Evolutionary conservation across 2,113 vertebrate species (phyloP), one percentile per base, ranked within the genome.

Genomic region (Scomber colias): DNA sequence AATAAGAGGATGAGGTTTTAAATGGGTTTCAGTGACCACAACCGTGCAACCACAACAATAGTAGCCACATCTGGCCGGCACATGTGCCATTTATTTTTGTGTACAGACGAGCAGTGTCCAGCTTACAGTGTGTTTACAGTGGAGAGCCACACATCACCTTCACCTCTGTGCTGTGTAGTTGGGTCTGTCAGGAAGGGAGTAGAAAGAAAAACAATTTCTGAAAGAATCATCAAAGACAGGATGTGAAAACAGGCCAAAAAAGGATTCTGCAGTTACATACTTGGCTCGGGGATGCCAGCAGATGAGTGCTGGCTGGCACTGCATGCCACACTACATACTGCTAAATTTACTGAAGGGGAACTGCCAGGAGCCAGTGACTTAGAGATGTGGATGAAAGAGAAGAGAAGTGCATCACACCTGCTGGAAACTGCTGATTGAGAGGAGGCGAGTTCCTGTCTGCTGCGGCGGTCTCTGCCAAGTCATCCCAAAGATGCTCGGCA

Each of bases 41-140:
- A 79, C 56, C 46, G 46, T 65, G 64, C 30, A 80, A 83, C 86
- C 66, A 83, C 84, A 89, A 83, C 75, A 92, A 83, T 86, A 83
- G 77, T 75, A 86, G 62, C 44, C 76, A 90, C 92, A 94, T 95
- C 91, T 95, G 94, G 89, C 19, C 76, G 15, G 79, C 93, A 94
- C 79, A 93, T 93, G 92, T 85, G 79, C 50, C 81, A 79, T 61
- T 50, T 72, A 30, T 56, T 69, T 73, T 81, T 88, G 82, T 87
- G 81, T 89, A 80, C 75, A 79, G 65, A 83, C 83, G 68, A 64
- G 80, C 74, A 63, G 66, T 46, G 27, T 75, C 60, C 70, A 67
- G 65, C 55, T 82, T 44, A 66, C 50, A 61, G 71, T 44, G 27
- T 88, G 81, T 92, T 91, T 92, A 81, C 82, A 81, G 75, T 30